Percentiles rank a stretch among this genome's conserved stretches.
Conservation (phyloP, 2,113 vertebrate species). For the Emydocephalus ijimae region DNA sequence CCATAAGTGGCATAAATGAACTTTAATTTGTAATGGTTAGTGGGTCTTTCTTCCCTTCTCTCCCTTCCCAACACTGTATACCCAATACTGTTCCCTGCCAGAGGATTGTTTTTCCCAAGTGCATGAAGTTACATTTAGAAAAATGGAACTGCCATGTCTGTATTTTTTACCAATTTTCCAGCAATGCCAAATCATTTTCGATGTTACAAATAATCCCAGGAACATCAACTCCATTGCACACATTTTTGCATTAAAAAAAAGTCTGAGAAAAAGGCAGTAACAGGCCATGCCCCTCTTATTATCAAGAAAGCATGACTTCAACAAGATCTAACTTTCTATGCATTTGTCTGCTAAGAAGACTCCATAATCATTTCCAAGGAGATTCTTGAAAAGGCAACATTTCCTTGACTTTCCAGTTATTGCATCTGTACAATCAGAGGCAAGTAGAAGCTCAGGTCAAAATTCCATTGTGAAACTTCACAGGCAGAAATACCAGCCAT, state of each 20-base stretch:
- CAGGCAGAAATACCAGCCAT: neutral
- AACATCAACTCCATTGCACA: neutral
- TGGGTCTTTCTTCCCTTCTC: neutral
- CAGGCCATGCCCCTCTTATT: neutral
- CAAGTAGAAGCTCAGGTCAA: neutral
- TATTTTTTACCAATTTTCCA: neutral
- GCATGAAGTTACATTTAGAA: neutral
- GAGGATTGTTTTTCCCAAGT: neutral
- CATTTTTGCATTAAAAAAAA: neutral
- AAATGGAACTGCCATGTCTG: neutral
- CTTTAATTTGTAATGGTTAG: neutral
- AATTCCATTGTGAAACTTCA: neutral
- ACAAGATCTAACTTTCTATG: neutral
- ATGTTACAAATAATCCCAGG: neutral
- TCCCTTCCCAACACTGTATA: neutral
- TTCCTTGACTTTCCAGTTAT: neutral
- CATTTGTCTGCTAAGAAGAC: neutral
- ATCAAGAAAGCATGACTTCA: neutral
- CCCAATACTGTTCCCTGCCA: neutral
- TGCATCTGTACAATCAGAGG: neutral
- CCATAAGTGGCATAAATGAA: neutral
- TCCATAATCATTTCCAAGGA: neutral
- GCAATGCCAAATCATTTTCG: neutral
- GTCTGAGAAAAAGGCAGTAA: neutral
- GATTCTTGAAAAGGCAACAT: neutral